Evolutionary conservation across 35 echinoderm and acorn worm species (phyloP).

Genomic region (Apostichopus californicus): DNA sequence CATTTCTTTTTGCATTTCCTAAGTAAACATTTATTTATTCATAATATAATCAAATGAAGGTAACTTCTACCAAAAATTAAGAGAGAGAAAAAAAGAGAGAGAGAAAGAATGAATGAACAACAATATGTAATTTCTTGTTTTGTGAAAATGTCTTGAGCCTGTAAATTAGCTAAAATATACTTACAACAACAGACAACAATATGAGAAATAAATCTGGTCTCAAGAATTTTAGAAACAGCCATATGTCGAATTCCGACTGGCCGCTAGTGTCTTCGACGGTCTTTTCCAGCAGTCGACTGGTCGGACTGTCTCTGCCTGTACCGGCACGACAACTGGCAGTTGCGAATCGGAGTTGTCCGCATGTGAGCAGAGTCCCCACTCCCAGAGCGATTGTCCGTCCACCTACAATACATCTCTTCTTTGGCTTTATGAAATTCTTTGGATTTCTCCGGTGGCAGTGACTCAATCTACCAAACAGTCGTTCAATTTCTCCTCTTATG

Average conservation of each 20-base stretch:
- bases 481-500: not conserved
- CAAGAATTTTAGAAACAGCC: slow-evolving; percentile 70
- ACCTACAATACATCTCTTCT: not conserved
- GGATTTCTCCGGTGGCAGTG: not conserved
- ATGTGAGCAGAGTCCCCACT: not conserved
- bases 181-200: slow-evolving; percentile 73
- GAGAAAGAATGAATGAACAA: too few species aligned
- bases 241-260: slow-evolving; percentile 52
- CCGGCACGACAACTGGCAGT: slow-evolving; percentile 1
- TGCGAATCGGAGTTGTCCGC: not conserved
- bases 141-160: too few species aligned
- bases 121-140: too few species aligned
- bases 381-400: not conserved
- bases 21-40: too few species aligned
- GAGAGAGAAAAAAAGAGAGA: too few species aligned
- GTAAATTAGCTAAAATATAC: not conserved
- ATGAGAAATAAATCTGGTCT: slow-evolving; percentile 76
- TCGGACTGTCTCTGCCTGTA: not conserved
- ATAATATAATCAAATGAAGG: too few species aligned
- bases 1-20: too few species aligned
- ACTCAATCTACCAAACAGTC: not conserved
- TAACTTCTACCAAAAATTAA: too few species aligned
- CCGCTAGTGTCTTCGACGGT: not conserved
- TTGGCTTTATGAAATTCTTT: not conserved
- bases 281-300: slow-evolving; percentile 56